Conservation (phyloP, 2,888 invertebrate species). For the Nemapogon koenigi region DNA sequence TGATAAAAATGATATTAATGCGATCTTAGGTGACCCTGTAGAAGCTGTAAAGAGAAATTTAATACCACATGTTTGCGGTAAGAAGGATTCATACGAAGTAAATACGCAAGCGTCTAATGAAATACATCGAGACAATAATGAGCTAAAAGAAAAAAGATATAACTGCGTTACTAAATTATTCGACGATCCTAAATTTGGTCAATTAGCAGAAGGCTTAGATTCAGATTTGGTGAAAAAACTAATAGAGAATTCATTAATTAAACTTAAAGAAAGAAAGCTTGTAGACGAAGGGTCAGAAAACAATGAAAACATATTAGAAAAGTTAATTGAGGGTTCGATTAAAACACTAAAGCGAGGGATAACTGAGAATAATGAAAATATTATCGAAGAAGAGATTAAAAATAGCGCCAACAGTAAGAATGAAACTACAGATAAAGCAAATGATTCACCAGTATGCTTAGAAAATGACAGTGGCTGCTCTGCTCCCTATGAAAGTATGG, state of each 20-base stretch:
- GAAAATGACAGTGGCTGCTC: conserved; percentile 66
- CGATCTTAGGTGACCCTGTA: conserved; percentile 73
- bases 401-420: conserved; percentile 24
- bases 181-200: conserved; percentile 69
- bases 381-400: conserved; percentile 24
- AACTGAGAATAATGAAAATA: conserved; percentile 20
- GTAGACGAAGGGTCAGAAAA: conserved; percentile 46
- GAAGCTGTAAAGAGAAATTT: conserved; percentile 78
- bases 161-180: conserved; percentile 66
- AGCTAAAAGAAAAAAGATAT: conserved; percentile 22
- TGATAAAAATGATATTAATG: conserved; percentile 45
- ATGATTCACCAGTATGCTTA: conserved; percentile 27
- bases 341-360: conserved; percentile 46
- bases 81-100: conserved; percentile 33
- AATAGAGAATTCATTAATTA: conserved; percentile 71
- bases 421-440: conserved; percentile 25
- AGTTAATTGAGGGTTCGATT: conserved; percentile 54
- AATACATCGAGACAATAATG: conserved; percentile 21
- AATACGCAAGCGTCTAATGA: conserved; percentile 15
- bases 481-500: conserved; percentile 78
- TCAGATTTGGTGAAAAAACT: conserved; percentile 68
- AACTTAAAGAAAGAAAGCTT: conserved; percentile 59
- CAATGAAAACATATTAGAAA: conserved; percentile 44
- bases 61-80: conserved; percentile 80
- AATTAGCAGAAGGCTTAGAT: conserved; percentile 68